Conservation (phyloP, 2,888 invertebrate genomes). For the Synergus laeviventris region DNA sequence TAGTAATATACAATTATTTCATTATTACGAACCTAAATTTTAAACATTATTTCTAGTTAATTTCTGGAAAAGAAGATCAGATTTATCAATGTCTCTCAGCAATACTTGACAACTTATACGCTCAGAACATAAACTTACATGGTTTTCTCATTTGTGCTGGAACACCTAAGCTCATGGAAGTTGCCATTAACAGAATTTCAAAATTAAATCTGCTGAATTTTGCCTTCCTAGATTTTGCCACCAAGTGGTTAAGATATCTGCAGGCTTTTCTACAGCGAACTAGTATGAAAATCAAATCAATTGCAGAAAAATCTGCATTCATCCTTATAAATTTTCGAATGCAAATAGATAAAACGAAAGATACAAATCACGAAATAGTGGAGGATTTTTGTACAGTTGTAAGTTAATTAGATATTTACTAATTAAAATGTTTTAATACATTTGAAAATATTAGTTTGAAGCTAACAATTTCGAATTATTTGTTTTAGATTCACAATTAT, state of each 20-base stretch:
- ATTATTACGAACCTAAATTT: neutral
- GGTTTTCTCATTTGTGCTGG: neutral
- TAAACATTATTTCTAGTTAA: neutral
- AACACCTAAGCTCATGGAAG: neutral
- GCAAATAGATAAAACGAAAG: neutral
- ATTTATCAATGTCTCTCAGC: neutral
- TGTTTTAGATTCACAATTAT: neutral
- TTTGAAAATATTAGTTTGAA: neutral
- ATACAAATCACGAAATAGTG: neutral
- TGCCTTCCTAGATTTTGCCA: neutral
- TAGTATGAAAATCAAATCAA: neutral
- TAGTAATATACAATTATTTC: neutral
- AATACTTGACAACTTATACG: neutral
- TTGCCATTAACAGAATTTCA: neutral
- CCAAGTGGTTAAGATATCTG: neutral
- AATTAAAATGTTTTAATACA: neutral
- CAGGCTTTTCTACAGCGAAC: neutral
- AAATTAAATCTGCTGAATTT: neutral
- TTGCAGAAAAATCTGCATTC: neutral
- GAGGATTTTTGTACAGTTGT: neutral
- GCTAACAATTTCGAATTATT: neutral
- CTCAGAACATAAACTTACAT: neutral
- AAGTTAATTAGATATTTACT: neutral
- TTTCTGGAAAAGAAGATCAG: neutral
- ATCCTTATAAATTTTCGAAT: neutral